A percentile compares a stretch with the other conserved stretches of the same genome.
Conservation (phyloP, 2,113 vertebrate species). For the Mirza zaza region DNA sequence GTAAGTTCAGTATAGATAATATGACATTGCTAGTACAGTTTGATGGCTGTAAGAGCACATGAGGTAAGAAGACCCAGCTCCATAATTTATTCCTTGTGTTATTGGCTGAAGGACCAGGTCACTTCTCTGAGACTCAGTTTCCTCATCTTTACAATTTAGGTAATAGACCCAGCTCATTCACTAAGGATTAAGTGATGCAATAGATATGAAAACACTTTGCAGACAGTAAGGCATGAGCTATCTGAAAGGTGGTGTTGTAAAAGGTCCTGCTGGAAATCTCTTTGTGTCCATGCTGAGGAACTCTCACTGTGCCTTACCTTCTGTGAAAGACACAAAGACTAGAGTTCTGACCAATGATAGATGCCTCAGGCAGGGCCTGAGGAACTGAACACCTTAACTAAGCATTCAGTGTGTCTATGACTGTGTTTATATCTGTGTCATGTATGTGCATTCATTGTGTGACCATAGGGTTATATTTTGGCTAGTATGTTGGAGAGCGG, state of each 20-base stretch:
- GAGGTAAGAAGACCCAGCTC: background rate
- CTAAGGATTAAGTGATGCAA: background rate
- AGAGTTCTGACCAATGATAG: background rate
- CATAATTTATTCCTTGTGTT: slow-evolving; percentile 42
- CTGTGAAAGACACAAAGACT: background rate
- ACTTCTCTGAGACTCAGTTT: slow-evolving; percentile 5
- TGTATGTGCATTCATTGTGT: background rate
- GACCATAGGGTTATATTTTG: background rate
- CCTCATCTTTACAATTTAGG: slow-evolving; percentile 34
- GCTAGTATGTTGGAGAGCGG: background rate
- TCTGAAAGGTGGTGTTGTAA: background rate
- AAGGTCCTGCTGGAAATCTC: slow-evolving; percentile 6
- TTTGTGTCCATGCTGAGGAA: background rate
- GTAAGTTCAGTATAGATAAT: background rate
- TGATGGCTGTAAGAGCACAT: background rate
- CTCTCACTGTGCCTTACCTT: background rate
- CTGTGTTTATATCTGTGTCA: background rate
- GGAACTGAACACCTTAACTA: background rate
- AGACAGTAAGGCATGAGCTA: background rate
- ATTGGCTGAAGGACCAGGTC: background rate
- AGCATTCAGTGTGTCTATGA: background rate
- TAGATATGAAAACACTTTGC: background rate
- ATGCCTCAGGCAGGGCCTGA: background rate
- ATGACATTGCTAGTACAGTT: background rate
- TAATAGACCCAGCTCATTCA: slow-evolving; percentile 40